A percentile compares a stretch with the other conserved stretches of the same genome.
Conservation (phyloP, 1,140 invertebrate genomes). For the Caenorhabditis latens region DNA sequence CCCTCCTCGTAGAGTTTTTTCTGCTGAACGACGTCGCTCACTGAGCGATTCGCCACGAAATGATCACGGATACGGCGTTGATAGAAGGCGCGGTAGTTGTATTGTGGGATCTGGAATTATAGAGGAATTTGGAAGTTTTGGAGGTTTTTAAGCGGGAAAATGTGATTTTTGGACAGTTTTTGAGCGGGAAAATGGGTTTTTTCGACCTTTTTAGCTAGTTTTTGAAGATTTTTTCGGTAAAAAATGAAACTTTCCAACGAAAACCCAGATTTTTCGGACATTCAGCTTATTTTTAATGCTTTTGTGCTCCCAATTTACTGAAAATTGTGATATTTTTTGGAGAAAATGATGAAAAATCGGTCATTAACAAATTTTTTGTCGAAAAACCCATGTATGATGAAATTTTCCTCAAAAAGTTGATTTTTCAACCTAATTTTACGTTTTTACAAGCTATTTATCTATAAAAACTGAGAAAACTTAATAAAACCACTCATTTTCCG, state of each 20-base stretch:
- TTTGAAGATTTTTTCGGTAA: not conserved
- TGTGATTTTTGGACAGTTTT: not conserved
- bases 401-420: not conserved
- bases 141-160: too few species aligned
- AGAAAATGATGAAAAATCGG: too few species aligned
- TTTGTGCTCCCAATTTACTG: too few species aligned
- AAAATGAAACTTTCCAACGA: conserved; percentile 35
- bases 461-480: too few species aligned
- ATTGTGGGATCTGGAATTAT: conserved; percentile 69
- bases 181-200: conserved; percentile 14
- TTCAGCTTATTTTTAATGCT: too few species aligned
- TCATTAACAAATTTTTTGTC: not conserved
- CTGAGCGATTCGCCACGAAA: conserved; percentile 66
- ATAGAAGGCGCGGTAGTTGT: conserved; percentile 71
- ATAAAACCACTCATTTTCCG: not conserved
- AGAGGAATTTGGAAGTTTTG: conserved; percentile 20
- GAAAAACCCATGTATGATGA: conserved; percentile 18
- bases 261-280: too few species aligned
- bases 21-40: conserved; percentile 64
- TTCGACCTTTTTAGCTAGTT: not conserved
- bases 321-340: too few species aligned
- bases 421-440: not conserved
- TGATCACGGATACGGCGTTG: conserved; percentile 70
- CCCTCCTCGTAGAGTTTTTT: conserved; percentile 67
- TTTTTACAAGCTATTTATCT: too few species aligned